These are phyloP conservation scores for Theodoxus fluviatilis DNA, from an alignment of 2,888 invertebrate genomes.

Conservation along the genomic window DNA sequence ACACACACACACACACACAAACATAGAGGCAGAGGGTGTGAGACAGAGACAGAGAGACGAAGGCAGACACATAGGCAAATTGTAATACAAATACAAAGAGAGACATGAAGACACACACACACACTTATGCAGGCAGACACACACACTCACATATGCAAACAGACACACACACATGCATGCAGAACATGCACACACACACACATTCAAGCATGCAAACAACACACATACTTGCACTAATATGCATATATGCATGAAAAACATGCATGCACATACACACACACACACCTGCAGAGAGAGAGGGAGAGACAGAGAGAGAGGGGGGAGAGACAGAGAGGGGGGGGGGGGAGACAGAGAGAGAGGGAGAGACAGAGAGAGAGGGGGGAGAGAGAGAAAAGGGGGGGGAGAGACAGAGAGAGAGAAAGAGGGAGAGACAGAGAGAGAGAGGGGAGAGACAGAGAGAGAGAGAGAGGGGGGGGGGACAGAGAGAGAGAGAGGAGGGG, in stretches of 20 bases:
- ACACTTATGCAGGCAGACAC: neutral
- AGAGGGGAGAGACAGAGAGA: no score
- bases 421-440: neutral
- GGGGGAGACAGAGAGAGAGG: neutral
- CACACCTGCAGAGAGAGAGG: neutral
- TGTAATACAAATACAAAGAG: neutral
- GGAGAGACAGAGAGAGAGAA: conserved; percentile 1
- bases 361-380: neutral
- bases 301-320: neutral
- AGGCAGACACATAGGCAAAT: conserved; percentile 1
- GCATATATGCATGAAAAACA: neutral
- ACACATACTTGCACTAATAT: neutral
- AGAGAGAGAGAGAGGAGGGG: no score
- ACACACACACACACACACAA: neutral
- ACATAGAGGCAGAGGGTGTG: neutral
- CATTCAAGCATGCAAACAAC: neutral
- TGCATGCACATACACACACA: neutral
- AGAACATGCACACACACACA: conserved; percentile 2
- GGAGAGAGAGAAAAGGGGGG: neutral
- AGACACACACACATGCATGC: conserved; percentile 4
- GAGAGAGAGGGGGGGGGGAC: neutral
- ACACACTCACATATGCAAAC: neutral
- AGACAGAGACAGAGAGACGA: neutral
- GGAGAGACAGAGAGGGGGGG: neutral
- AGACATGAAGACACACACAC: neutral